Conservation (phyloP, 2,113 vertebrate genomes). For the Pelvicachromis taeniatus region DNA sequence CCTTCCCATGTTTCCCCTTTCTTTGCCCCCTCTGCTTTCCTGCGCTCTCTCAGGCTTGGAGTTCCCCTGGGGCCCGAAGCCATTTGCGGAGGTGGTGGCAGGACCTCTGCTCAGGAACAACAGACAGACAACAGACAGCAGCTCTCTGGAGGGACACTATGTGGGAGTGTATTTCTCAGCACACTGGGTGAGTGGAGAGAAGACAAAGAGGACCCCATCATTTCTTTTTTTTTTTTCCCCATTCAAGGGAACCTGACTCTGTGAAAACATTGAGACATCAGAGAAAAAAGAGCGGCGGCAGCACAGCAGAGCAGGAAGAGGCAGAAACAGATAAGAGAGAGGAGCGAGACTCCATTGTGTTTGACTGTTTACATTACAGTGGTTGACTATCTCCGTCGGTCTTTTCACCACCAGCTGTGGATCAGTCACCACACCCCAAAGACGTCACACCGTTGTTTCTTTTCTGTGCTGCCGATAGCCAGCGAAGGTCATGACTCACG, state of each 20-base stretch:
- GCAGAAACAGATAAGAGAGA: constrained; percentile 14
- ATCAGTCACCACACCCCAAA: constrained; percentile 4
- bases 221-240: not conserved
- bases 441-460: constrained; percentile 30
- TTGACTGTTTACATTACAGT: constrained; percentile 18
- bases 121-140: constrained; percentile 87
- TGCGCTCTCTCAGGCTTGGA: constrained; percentile 81
- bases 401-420: constrained; percentile 17
- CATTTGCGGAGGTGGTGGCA: constrained; percentile 94
- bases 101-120: constrained; percentile 89
- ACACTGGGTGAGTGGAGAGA: constrained; percentile 88
- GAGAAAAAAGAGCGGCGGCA: not conserved
- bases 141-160: constrained; percentile 86
- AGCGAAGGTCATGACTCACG: constrained; percentile 18
- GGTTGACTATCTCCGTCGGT: not conserved
- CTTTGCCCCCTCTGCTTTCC: not conserved
- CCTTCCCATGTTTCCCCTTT: not conserved
- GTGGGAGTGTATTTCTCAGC: constrained; percentile 97
- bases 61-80: constrained; percentile 98
- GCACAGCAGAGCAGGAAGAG: constrained; percentile 23
- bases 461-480: constrained; percentile 6
- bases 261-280: not conserved
- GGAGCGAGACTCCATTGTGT: constrained; percentile 36
- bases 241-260: not conserved
- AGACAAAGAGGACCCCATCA: not conserved